Percentiles rank a stretch among this genome's conserved stretches.
Conservation (phyloP, 2,888 invertebrate species). For the Aromia moschata region DNA sequence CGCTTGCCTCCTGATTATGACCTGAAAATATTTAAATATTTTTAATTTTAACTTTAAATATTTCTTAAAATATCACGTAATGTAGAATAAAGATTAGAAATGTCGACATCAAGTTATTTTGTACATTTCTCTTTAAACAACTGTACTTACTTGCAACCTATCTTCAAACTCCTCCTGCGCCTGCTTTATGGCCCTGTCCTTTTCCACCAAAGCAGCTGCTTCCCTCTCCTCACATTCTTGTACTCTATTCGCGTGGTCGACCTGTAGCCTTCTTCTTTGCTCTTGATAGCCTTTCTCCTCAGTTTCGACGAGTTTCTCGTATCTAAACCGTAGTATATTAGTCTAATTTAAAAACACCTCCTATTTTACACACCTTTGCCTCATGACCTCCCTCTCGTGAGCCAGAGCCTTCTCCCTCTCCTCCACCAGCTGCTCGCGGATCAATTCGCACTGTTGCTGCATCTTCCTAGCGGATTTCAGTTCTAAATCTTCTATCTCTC, state of each 20-base stretch:
- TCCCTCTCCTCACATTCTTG: constrained; percentile 64
- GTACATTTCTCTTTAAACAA: constrained; percentile 2
- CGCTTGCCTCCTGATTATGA: constrained; percentile 63
- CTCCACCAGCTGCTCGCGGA: constrained; percentile 69
- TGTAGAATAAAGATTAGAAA: no score
- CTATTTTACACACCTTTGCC: constrained; percentile 62
- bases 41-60: no score
- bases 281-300: constrained; percentile 68
- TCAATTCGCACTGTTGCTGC: constrained; percentile 69
- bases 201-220: constrained; percentile 61
- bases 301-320: constrained; percentile 64
- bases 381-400: constrained; percentile 70
- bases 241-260: constrained; percentile 62
- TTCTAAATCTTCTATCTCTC: constrained; percentile 73
- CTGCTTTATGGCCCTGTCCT: constrained; percentile 64
- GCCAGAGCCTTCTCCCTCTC: constrained; percentile 72
- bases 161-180: constrained; percentile 65
- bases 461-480: constrained; percentile 69
- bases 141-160: constrained; percentile 59
- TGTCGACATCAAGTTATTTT: no score
- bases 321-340: neutral
- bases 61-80: no score
- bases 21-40: no score
- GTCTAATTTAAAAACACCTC: neutral
- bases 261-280: constrained; percentile 64